Conservation (phyloP, 2,797 vertebrate species). For the Clarias platycephalus region DNA sequence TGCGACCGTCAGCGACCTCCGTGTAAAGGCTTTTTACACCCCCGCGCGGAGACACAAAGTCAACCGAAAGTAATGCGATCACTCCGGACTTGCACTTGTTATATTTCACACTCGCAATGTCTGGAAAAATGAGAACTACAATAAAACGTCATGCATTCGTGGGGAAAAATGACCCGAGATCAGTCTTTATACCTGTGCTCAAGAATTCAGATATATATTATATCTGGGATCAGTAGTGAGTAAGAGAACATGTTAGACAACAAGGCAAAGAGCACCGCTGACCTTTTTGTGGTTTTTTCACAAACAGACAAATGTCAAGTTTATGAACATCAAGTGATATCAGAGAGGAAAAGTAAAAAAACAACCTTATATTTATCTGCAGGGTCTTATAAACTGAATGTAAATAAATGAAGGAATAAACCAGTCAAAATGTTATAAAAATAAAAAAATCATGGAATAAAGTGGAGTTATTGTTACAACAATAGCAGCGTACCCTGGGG, state of each 20-base stretch:
- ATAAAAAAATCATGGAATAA: background rate
- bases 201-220: too few relatives aligned
- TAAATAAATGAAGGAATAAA: background rate
- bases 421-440: background rate
- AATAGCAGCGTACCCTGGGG: background rate
- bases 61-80: slow-evolving; percentile 24
- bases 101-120: background rate
- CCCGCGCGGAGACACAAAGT: slow-evolving; percentile 1
- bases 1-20: slow-evolving; percentile 22
- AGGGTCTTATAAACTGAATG: background rate
- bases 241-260: background rate
- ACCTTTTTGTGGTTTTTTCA: background rate
- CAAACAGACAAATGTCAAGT: background rate
- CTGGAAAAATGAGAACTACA: background rate
- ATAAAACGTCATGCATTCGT: background rate
- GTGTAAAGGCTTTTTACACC: slow-evolving; percentile 22
- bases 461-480: background rate
- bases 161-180: background rate
- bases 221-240: background rate
- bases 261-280: background rate
- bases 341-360: background rate
- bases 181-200: background rate
- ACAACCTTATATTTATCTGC: background rate
- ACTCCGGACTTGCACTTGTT: slow-evolving; percentile 10
- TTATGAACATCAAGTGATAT: background rate